Base-by-base conservation (phyloP, 2,888 invertebrate species). In the Baronia brevicornis region DNA sequence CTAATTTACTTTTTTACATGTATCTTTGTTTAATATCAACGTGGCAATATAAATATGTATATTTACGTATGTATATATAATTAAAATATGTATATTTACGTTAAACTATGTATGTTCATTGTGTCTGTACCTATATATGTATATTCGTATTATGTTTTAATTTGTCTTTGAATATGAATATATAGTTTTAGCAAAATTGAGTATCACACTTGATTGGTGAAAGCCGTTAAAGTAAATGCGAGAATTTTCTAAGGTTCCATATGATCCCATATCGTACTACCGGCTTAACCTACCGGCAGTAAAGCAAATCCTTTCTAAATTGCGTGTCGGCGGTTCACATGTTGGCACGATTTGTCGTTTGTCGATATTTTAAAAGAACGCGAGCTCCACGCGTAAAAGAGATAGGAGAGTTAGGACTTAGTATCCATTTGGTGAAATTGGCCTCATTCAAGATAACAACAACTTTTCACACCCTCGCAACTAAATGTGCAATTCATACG, bases 371-470 rank as follows among this genome's bases (percentile, higher is more conserved):
- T 84, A 77, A 80, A 82, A 68, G 67, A 65, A 70, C 62, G 59
- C 63, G 63, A 59, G 58, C 58, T 62, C 55, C 57, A 54, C 58
- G 68, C 71, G 68, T 79, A 82, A 80, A 64, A 67, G 66, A 82
- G 80, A 82, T 80, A 80, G 77, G 77, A 67, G 65, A 66, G 73
- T 74, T 73, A 78, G 80, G 79, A 82, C 84, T 82, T 80, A 82
- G 82, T 84, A 80, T 80, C 84, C 84, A 84, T 85, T 85, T 82
- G 77, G 70, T 60, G 78, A 84, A 84, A 85, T 85, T 84, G 84
- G 84, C 64, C 75, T 75, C 73, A 70, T 77, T 73, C 62, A 59
- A 80, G 84, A 84, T 84, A 84, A 80, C 80, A 80, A 79, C 80
- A 82, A 82, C 73, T 80, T 80, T 75, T 84, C 84, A 73, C 82